Evolutionary conservation across 2,113 vertebrate genomes (phyloP), one percentile per base, ranked within the genome.

Genomic region (Semnornis frantzii): DNA sequence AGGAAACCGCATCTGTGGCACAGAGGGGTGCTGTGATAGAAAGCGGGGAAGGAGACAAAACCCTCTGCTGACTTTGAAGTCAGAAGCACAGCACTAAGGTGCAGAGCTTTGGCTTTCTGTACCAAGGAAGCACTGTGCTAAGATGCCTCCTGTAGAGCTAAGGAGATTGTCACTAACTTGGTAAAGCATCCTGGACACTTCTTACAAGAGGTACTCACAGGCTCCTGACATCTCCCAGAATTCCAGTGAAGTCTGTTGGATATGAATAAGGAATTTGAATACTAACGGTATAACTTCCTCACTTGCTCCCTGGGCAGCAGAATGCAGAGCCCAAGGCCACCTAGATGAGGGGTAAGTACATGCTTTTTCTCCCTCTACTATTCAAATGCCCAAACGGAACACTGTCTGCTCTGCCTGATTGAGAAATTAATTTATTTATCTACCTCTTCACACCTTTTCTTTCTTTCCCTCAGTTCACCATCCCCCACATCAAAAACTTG

Each of bases 341-440:
- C 74, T 64, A 85, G 59, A 42, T 24, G 30, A 79, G 88, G 78
- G 60, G 83, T 83, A 89, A 94, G 73, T 76, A 44, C 24, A 80
- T 5, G 30, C 78, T 82, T 92, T 83, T 69, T 82, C 42, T 93
- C 31, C n/a, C 25, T n/a, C 50, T 94, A 31, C 91, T 91, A 83
- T 78, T 94, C 72, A 81, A 78, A n/a, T 33, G 46, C 71, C 37
- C 8, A 90, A 95, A 94, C 50, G 33, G 62, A 96, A 89, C 54
- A 66, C 34, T 68, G 54, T 69, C 66, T 86, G 59, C 46, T 30
- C 90, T 77, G 94, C 48, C 14, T 70, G 24, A 31, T 55, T 82
- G 37, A 77, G 68, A 93, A 92, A 66, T 23, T 10, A 16, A 28
- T 70, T 57, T 30, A 50, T 50, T 50, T 52, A 19, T 16, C 34